Conservation (phyloP, 2,888 invertebrate species). For the Troglohyphantes excavatus region DNA sequence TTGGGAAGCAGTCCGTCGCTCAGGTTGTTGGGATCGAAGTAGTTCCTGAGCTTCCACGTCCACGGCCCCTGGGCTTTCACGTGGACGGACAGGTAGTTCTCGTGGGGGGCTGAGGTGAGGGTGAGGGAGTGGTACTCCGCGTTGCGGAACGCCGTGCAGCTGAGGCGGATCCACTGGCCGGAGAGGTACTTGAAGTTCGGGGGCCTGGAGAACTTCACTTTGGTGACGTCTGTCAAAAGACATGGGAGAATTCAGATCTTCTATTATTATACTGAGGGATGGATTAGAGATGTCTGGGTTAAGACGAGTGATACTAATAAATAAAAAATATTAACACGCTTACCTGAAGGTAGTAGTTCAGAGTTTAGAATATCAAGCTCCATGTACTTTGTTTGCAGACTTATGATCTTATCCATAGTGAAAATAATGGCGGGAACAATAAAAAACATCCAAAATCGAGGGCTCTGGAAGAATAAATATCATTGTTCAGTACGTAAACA, state of each 20-base stretch:
- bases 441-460: slow-evolving; percentile 95
- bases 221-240: slow-evolving; percentile 82
- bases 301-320: too few relatives aligned
- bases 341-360: slow-evolving; percentile 91
- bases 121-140: slow-evolving; percentile 98
- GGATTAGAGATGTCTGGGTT: too few relatives aligned
- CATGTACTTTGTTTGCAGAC: slow-evolving; percentile 93
- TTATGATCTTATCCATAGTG: slow-evolving; percentile 95
- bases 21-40: slow-evolving; percentile 94
- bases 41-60: slow-evolving; percentile 98
- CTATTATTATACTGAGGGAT: neutral
- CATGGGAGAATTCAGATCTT: neutral
- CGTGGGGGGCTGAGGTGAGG: slow-evolving; percentile 96
- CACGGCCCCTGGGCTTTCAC: slow-evolving; percentile 96
- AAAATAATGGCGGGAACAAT: slow-evolving; percentile 94
- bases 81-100: slow-evolving; percentile 96
- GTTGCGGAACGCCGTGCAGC: slow-evolving; percentile 93
- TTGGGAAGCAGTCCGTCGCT: slow-evolving; percentile 73
- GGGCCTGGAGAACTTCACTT: slow-evolving; percentile 95
- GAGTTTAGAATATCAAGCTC: slow-evolving; percentile 96
- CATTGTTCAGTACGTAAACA: too few relatives aligned
- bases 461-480: slow-evolving; percentile 85
- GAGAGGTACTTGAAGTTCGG: slow-evolving; percentile 93
- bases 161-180: slow-evolving; percentile 86
- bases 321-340: neutral